Conservation (phyloP, 2,113 vertebrate genomes). For the Pterocles gutturalis region DNA sequence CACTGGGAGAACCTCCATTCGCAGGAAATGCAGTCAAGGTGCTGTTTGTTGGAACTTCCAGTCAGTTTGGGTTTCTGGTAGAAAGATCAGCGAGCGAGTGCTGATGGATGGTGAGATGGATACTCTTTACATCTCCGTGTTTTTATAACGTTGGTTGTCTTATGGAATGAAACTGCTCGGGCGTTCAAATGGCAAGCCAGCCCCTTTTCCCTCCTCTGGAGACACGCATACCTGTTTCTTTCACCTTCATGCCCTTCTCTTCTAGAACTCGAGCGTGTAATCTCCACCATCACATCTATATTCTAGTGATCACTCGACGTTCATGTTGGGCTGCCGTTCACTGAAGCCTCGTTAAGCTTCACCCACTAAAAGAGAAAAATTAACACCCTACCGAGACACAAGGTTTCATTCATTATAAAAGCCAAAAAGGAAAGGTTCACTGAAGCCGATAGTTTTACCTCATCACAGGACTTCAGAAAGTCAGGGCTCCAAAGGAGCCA, state of each 20-base stretch:
- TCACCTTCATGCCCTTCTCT: neutral
- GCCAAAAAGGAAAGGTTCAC: neutral
- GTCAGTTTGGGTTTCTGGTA: neutral
- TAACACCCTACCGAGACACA: neutral
- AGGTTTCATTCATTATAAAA: neutral
- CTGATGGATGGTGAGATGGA: neutral
- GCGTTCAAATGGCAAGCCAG: neutral
- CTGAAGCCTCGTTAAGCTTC: neutral
- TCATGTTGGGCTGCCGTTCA: neutral
- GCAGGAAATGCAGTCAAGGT: neutral
- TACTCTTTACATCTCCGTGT: neutral
- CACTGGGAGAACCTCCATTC: neutral
- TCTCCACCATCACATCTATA: neutral
- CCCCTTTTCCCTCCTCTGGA: neutral
- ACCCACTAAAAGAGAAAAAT: neutral
- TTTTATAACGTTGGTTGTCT: neutral
- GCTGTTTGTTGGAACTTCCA: neutral
- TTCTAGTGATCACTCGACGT: fast-evolving
- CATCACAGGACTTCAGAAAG: neutral
- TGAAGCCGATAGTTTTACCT: neutral
- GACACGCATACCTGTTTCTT: neutral
- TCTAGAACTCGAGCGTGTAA: neutral
- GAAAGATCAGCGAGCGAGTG: neutral
- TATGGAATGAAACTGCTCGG: neutral
- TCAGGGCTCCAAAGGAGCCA: neutral